Percentiles rank a stretch among this genome's conserved stretches.
phyloP scores from a whole-genome alignment of 2,888 invertebrate genomes.

The Thera obeliscata region DNA sequence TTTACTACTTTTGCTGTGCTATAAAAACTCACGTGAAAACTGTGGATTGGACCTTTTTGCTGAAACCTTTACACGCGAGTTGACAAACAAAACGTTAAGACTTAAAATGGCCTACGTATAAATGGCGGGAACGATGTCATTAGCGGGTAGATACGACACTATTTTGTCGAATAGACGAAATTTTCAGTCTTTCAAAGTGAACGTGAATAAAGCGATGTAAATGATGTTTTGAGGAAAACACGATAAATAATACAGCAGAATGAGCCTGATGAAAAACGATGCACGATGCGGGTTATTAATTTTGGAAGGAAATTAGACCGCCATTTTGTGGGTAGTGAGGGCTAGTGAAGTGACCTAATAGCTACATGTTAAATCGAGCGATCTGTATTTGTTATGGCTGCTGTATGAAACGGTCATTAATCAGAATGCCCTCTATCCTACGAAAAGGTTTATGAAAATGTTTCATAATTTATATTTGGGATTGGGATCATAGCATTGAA shows the following conservation, averaged over 20 bases:
- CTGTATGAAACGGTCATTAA: conserved; percentile 27
- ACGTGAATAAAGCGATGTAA: conserved; percentile 76
- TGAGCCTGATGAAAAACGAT: conserved; percentile 76
- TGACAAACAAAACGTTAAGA: conserved; percentile 73
- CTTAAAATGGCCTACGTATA: conserved; percentile 68
- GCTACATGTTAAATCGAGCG: conserved; percentile 47
- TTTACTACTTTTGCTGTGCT: conserved; percentile 39
- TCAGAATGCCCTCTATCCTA: conserved; percentile 12
- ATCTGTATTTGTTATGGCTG: conserved; percentile 36
- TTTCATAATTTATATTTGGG: conserved; percentile 11
- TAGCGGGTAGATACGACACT: conserved; percentile 79
- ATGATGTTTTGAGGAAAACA: conserved; percentile 74
- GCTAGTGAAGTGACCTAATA: conserved; percentile 52
- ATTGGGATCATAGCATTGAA: background rate
- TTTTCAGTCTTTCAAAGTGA: conserved; percentile 79
- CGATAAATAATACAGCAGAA: conserved; percentile 77
- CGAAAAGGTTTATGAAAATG: conserved; percentile 17
- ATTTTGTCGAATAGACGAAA: conserved; percentile 82
- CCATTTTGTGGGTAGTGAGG: conserved; percentile 59
- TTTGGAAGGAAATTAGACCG: conserved; percentile 72
- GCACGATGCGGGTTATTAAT: conserved; percentile 70
- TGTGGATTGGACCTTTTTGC: conserved; percentile 30
- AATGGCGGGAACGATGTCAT: conserved; percentile 71
- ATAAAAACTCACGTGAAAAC: conserved; percentile 34
- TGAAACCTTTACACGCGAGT: conserved; percentile 49